Conservation (phyloP, 2,113 vertebrate genomes). For the Nycticryphes semicollaris region DNA sequence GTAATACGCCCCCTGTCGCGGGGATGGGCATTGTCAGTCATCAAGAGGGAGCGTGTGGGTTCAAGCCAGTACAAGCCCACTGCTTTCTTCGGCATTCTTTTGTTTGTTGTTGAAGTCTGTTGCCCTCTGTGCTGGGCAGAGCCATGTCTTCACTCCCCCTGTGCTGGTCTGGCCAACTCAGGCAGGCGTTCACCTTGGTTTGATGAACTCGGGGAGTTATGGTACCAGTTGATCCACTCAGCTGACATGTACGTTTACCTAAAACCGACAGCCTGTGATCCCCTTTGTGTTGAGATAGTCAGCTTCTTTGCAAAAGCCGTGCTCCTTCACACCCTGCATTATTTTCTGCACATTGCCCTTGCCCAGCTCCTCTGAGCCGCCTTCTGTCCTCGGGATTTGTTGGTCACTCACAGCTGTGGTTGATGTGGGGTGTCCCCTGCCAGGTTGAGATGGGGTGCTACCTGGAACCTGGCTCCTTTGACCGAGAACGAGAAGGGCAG, state of each 20-base stretch:
- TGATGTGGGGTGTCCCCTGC: too few species aligned
- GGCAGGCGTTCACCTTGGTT: not conserved
- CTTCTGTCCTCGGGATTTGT: not conserved
- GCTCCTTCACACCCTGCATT: not conserved
- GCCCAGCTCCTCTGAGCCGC: not conserved
- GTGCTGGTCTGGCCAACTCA: not conserved
- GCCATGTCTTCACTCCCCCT: not conserved
- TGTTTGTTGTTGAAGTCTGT: not conserved
- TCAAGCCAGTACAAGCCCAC: not conserved
- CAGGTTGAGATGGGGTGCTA: too few species aligned
- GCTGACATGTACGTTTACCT: not conserved
- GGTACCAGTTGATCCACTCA: not conserved
- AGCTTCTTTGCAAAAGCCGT: not conserved
- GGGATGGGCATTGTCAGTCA: not conserved
- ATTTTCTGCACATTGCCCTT: not conserved
- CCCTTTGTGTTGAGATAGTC: not conserved
- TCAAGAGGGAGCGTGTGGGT: not conserved
- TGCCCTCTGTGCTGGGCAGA: not conserved
- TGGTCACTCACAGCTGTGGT: not conserved
- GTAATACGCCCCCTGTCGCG: fast-evolving
- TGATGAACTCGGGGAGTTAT: not conserved
- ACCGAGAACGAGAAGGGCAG: not conserved
- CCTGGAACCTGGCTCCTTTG: not conserved
- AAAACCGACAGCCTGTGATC: not conserved
- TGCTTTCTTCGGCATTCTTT: not conserved